A percentile compares a stretch with the other conserved stretches of the same genome.
phyloP scores from a whole-genome alignment of 30 jellyfish, hydroid and myxozoan genomes.

The Chironex yamaguchii region DNA sequence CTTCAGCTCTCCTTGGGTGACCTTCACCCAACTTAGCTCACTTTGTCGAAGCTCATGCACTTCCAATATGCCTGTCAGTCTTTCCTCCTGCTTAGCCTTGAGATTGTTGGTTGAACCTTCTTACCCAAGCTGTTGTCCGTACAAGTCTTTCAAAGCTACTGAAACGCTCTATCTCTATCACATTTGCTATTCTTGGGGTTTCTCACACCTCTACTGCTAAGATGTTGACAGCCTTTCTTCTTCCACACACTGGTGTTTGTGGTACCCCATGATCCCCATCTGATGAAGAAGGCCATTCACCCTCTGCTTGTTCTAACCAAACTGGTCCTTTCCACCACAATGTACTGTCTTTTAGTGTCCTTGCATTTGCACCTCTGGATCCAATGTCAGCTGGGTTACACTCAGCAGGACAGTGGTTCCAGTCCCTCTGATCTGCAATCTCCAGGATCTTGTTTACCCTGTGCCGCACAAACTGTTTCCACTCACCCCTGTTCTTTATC shows the following conservation, averaged over 20 bases:
- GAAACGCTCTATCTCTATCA: not conserved
- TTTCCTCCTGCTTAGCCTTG: too few species aligned
- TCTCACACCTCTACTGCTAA: slow-evolving; percentile 1
- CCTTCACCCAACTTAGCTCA: too few species aligned
- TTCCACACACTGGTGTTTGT: too few species aligned
- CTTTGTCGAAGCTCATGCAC: too few species aligned
- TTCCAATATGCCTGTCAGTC: too few species aligned
- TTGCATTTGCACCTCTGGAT: slow-evolving; percentile 22
- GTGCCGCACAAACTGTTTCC: slow-evolving; percentile 50
- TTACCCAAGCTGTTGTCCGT: not conserved
- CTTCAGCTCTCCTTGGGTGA: too few species aligned
- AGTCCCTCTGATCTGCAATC: not conserved
- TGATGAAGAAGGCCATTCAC: not conserved
- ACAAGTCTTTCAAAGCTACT: not conserved
- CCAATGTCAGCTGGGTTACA: slow-evolving; percentile 62
- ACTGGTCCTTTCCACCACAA: slow-evolving; percentile 31
- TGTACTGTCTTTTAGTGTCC: not conserved
- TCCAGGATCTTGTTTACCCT: slow-evolving; percentile 37
- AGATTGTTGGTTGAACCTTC: not conserved
- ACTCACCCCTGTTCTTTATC: slow-evolving; percentile 38
- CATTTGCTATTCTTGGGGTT: not conserved
- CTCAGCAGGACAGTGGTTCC: slow-evolving; percentile 50
- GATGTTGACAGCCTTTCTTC: too few species aligned
- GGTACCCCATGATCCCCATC: too few species aligned
- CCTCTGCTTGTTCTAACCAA: not conserved